These are phyloP conservation scores for Talpa occidentalis DNA, from an alignment of 2,113 vertebrate species.

Conservation along the genomic window DNA sequence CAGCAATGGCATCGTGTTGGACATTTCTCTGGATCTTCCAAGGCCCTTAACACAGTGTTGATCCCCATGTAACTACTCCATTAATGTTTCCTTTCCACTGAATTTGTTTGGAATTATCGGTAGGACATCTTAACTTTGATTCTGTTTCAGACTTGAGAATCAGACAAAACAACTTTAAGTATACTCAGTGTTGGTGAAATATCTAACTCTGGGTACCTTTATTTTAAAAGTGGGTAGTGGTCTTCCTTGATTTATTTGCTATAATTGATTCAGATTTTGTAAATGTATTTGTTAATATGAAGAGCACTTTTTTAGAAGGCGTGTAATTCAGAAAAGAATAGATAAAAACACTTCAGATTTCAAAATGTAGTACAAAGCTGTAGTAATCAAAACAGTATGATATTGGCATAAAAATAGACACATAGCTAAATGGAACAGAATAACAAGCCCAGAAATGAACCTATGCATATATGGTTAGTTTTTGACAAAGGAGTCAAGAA, in stretches of 20 bases:
- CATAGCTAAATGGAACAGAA: not conserved
- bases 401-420: not conserved
- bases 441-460: not conserved
- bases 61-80: not conserved
- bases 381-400: not conserved
- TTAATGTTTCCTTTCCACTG: not conserved
- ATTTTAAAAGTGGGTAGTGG: not conserved
- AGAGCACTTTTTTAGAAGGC: not conserved
- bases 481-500: not conserved
- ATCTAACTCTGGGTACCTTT: not conserved
- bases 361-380: not conserved
- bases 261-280: not conserved
- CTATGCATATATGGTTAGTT: not conserved
- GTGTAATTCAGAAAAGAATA: not conserved
- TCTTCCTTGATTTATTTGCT: conserved; percentile 45
- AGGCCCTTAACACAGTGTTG: not conserved
- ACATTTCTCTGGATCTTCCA: not conserved
- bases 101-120: not conserved
- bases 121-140: not conserved
- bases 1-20: not conserved
- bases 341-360: not conserved
- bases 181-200: not conserved
- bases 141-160: not conserved
- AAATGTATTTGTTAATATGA: not conserved
- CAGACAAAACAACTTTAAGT: not conserved